Evolutionary conservation across 1,140 invertebrate species (phyloP), one percentile per base, ranked within the genome.

Genomic region (Conopomorpha cramerella): DNA sequence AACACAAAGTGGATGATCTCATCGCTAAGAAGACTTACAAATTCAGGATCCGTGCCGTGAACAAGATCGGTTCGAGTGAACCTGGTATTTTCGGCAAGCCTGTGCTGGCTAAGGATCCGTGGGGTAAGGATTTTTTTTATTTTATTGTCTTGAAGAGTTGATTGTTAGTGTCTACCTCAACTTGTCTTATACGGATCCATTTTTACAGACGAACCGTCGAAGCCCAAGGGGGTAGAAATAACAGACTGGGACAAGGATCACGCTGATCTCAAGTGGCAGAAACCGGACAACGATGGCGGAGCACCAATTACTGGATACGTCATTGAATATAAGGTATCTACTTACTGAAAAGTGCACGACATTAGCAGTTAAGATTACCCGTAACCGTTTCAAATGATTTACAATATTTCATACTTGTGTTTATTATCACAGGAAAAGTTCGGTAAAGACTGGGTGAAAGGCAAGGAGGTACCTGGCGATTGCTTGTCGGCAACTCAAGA

Each of bases 241-340:
- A 84, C 84, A 10, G 95, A 98, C 56, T 98, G 95, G 95, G 94
- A 96, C 63, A 93, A 91, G 49, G 93, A 96, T 59, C 93, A 95
- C 62, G 94, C 94, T 19, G 93, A 96, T 67, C 77, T 98, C 3
- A 93, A 90, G 71, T 96, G 93, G 90, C 82, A 86, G 1, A 90
- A 90, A 58, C 95, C 95, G 13, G 92, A 93, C 37, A 90, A 77
- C 40, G 93, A 97, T 70, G 95, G 95, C 39, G 94, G 94, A 43
- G 90, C 94, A 45, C 92, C 93, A n/a, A 96, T 99, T 49, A 92
- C 91, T 30, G 88, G 90, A 30, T 98, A 98, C 64, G 71, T 96
- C 36, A 90, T 97, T 64, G 94, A 98, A 78, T 94, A 87, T 61
- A 94, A 93, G 57, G 76, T 78, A 46, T 14, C 12, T 29, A n/a